Percentiles rank a stretch among this genome's conserved stretches.
phyloP scores from a whole-genome alignment of 2,797 vertebrate species.

The Miichthys miiuy region DNA sequence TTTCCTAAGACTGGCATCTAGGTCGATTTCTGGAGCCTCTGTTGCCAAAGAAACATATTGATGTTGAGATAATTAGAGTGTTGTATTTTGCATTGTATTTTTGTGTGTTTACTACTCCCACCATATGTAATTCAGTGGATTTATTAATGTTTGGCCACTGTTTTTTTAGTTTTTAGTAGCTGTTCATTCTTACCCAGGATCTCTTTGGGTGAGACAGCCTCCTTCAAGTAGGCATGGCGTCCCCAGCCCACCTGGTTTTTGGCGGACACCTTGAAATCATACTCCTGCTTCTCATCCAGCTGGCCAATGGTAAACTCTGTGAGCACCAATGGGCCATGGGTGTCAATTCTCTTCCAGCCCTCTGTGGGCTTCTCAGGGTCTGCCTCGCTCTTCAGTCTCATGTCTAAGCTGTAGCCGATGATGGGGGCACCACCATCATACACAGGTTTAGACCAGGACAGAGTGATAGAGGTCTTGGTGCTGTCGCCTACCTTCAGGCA shows the following conservation, averaged over 20 bases:
- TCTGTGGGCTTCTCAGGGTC: conserved; percentile 87
- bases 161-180: background rate
- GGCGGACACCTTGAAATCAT: conserved; percentile 97
- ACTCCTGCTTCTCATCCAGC: conserved; percentile 93
- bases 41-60: conserved; percentile 66
- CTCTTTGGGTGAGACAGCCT: conserved; percentile 95
- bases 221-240: conserved; percentile 94
- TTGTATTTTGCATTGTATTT: too few species aligned
- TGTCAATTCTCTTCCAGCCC: conserved; percentile 96
- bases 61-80: background rate
- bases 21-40: conserved; percentile 98
- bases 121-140: background rate
- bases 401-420: conserved; percentile 94
- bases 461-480: conserved; percentile 93
- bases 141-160: background rate
- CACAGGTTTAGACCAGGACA: conserved; percentile 95
- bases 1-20: conserved; percentile 98
- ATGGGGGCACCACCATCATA: conserved; percentile 98
- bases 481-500: conserved; percentile 94
- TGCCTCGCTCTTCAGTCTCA: conserved; percentile 92
- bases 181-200: conserved; percentile 88
- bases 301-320: conserved; percentile 94
- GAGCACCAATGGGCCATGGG: conserved; percentile 91
- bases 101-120: too few species aligned
- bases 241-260: conserved; percentile 98